Percentiles rank a stretch among this genome's conserved stretches.
Conservation (phyloP, 2,888 invertebrate genomes). For the Epistrophella euchroma region DNA sequence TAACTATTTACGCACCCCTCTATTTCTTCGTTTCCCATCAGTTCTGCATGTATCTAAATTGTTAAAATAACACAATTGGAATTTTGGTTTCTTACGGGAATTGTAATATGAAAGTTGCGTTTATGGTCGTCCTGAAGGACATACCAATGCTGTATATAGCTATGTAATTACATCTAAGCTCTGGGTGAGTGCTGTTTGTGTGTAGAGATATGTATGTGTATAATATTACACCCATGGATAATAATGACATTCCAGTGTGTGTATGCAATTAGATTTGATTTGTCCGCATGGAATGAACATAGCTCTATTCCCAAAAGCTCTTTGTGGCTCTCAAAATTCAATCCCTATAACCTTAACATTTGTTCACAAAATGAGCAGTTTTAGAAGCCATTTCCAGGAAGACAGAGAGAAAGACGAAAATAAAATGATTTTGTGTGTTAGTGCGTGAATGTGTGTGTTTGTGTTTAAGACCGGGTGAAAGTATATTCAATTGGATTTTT, state of each 20-base stretch:
- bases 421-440: not conserved
- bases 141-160: not conserved
- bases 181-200: slow-evolving; percentile 41
- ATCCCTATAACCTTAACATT: slow-evolving; percentile 41
- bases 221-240: slow-evolving; percentile 26
- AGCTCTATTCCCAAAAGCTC: slow-evolving; percentile 35
- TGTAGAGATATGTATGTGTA: not conserved
- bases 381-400: not conserved
- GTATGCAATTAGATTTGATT: slow-evolving; percentile 75
- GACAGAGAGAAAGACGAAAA: not conserved
- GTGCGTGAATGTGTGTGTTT: not conserved
- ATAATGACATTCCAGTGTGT: slow-evolving; percentile 74
- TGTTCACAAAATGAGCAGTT: slow-evolving; percentile 30
- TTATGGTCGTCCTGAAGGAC: slow-evolving; percentile 64
- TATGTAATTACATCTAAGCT: not conserved
- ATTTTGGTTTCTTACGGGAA: slow-evolving; percentile 73
- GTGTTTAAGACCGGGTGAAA: slow-evolving; percentile 1
- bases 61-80: slow-evolving; percentile 74
- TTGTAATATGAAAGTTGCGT: slow-evolving; percentile 72
- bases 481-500: slow-evolving; percentile 69
- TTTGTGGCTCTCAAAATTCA: slow-evolving; percentile 70
- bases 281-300: slow-evolving; percentile 64
- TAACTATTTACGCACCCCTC: not conserved
- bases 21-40: not conserved
- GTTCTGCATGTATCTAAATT: slow-evolving; percentile 55